Conservation (phyloP, 2,888 invertebrate species). For the Creontiades dilutus region DNA sequence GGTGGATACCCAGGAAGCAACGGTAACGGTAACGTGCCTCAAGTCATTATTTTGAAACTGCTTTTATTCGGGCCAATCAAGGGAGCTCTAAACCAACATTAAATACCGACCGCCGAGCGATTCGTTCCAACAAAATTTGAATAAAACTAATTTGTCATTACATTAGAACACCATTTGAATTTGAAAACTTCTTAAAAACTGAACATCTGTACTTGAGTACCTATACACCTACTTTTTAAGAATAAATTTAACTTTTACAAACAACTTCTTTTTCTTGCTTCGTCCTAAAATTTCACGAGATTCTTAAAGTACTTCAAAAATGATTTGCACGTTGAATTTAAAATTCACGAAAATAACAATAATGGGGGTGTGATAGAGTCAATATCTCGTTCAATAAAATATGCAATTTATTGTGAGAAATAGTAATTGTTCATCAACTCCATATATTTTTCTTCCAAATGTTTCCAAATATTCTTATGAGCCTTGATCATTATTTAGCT, state of each 20-base stretch:
- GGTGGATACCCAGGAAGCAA: conserved; percentile 21
- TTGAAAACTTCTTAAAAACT: background rate
- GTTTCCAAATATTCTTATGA: no score
- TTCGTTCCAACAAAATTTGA: background rate
- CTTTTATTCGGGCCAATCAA: conserved; percentile 44
- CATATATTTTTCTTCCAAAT: no score
- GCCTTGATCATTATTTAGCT: no score
- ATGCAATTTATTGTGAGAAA: no score
- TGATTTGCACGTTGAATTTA: no score
- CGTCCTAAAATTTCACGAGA: background rate
- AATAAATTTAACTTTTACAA: background rate
- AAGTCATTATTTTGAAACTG: conserved; percentile 65
- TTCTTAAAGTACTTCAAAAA: no score
- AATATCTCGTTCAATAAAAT: no score
- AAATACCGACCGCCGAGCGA: background rate
- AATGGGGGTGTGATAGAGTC: no score
- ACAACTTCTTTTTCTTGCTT: conserved; percentile 13
- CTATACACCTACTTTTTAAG: background rate
- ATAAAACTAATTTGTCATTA: background rate
- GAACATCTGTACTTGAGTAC: background rate
- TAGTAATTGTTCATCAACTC: no score
- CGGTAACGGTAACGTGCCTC: conserved; percentile 62
- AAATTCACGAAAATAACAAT: no score
- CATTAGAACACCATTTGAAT: background rate
- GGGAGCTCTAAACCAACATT: background rate